Conservation (phyloP, 2,888 invertebrate genomes). For the Synanthedon tipuliformis region DNA sequence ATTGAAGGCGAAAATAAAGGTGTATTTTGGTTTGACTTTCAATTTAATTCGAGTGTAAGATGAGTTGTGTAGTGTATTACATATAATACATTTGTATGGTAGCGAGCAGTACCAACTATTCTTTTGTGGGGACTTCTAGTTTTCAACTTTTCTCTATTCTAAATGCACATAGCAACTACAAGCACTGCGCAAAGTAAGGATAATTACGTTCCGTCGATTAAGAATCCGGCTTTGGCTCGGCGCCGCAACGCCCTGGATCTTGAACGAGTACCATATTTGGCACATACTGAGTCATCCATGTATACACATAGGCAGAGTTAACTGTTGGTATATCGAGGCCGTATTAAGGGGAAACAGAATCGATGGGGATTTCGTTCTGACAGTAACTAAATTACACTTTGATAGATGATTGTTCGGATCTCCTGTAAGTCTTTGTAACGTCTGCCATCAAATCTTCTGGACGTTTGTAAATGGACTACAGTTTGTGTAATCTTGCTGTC, state of each 20-base stretch:
- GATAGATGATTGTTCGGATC: slow-evolving; percentile 8
- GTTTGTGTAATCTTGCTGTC: too few species aligned
- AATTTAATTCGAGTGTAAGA: too few species aligned
- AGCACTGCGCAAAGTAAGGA: background rate
- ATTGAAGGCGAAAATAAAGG: too few species aligned
- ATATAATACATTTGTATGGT: too few species aligned
- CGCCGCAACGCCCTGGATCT: slow-evolving; percentile 17
- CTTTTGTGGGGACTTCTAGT: too few species aligned
- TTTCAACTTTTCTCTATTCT: background rate
- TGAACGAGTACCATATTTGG: slow-evolving; percentile 35
- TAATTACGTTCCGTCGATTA: background rate
- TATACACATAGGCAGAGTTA: background rate
- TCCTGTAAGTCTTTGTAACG: background rate
- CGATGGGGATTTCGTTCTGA: slow-evolving; percentile 5
- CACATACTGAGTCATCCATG: slow-evolving; percentile 34
- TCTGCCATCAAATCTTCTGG: too few species aligned
- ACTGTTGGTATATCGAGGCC: slow-evolving; percentile 23
- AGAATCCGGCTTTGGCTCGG: slow-evolving; percentile 8
- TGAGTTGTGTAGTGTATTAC: too few species aligned
- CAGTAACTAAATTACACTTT: slow-evolving; percentile 4
- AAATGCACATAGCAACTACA: background rate
- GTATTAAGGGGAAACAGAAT: slow-evolving; percentile 17
- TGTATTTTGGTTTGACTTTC: too few species aligned
- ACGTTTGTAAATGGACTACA: too few species aligned
- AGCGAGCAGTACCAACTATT: too few species aligned